Evolutionary conservation across 2,797 vertebrate species (phyloP).

Genomic region (Taenioides sp.): DNA sequence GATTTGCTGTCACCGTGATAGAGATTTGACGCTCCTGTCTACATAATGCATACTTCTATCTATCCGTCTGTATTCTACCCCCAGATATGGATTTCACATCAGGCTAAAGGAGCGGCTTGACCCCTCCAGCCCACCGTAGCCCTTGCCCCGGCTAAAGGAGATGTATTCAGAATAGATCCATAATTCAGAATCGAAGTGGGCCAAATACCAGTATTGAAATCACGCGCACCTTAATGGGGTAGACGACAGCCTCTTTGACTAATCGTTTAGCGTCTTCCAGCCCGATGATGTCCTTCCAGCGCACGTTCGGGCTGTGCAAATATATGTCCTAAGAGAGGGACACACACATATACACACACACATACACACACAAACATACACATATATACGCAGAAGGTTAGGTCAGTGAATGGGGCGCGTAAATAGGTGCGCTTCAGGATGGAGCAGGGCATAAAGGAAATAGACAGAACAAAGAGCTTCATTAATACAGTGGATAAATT

Average conservation of each 20-base stretch:
- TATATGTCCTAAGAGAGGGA: constrained; percentile 86
- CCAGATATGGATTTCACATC: constrained; percentile 77
- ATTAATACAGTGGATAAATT: constrained; percentile 47
- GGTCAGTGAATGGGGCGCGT: constrained; percentile 16
- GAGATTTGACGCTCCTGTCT: constrained; percentile 20
- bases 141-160: constrained; percentile 57
- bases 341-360: too few relatives aligned
- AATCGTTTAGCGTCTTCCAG: constrained; percentile 93
- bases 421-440: constrained; percentile 57
- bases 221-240: constrained; percentile 79
- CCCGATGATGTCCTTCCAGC: constrained; percentile 94
- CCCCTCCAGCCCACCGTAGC: constrained; percentile 42
- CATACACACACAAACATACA: too few relatives aligned
- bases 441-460: constrained; percentile 41
- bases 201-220: constrained; percentile 68
- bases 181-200: too few relatives aligned
- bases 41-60: constrained; percentile 4
- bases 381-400: constrained; percentile 24
- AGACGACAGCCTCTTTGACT: constrained; percentile 97
- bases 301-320: constrained; percentile 91
- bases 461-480: constrained; percentile 46
- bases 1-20: constrained; percentile 66
- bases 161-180: constrained; percentile 82
- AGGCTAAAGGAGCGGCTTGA: constrained; percentile 72
- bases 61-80: constrained; percentile 51